These are phyloP conservation scores for Andrena trimmerana DNA, from an alignment of 2,888 invertebrate species.

Conservation along the genomic window DNA sequence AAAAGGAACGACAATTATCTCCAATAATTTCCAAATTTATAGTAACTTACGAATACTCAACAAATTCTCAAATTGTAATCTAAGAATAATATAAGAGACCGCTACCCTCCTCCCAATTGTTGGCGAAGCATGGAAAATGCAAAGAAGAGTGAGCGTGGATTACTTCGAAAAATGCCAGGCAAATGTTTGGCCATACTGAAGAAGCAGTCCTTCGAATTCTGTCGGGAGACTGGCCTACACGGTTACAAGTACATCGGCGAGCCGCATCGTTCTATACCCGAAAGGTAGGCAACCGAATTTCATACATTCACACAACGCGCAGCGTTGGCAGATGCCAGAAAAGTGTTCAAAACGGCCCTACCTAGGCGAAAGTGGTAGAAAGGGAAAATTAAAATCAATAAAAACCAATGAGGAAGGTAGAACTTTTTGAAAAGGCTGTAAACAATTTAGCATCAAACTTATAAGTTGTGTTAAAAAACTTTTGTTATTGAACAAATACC, in stretches of 20 bases:
- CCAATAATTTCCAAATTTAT: no score
- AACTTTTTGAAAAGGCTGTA: no score
- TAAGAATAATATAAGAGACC: neutral
- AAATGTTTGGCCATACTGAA: conserved; percentile 59
- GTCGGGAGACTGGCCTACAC: conserved; percentile 89
- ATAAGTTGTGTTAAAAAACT: no score
- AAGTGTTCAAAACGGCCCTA: neutral
- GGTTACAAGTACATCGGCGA: conserved; percentile 90
- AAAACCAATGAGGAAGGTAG: no score
- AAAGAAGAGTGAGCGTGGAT: neutral
- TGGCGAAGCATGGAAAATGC: conserved; percentile 30
- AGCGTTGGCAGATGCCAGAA: conserved; percentile 28
- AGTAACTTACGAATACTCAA: no score
- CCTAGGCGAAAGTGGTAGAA: no score
- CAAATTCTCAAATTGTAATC: no score
- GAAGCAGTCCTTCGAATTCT: conserved; percentile 86
- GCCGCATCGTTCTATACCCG: conserved; percentile 86
- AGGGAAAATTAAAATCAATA: no score
- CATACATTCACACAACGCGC: neutral
- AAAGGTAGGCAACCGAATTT: conserved; percentile 85
- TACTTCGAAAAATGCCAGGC: neutral
- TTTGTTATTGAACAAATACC: no score
- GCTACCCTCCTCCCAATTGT: neutral
- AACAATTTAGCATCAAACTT: no score
- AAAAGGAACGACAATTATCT: no score